phyloP scores from a whole-genome alignment of 2,888 invertebrate species.

The Rapana venosa region DNA sequence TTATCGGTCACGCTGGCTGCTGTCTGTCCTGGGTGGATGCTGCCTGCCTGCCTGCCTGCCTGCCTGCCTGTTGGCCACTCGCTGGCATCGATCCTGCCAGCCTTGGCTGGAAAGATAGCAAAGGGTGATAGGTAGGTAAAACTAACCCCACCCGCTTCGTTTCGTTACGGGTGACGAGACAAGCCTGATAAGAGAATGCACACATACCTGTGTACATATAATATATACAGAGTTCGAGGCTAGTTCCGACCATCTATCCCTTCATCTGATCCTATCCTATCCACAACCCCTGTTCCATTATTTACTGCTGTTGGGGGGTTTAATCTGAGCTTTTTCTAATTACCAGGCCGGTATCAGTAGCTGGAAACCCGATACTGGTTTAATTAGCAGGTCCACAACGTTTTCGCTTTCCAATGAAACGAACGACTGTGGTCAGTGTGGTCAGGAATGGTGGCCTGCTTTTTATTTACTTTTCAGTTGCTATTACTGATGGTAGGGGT shows the following conservation, averaged over 20 bases:
- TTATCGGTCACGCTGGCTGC: no score
- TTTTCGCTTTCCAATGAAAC: background rate
- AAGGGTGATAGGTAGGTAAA: no score
- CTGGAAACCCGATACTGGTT: background rate
- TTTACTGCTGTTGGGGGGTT: slow-evolving; percentile 8
- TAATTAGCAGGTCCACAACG: background rate
- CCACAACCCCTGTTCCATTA: background rate
- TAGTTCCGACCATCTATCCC: background rate
- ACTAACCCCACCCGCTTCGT: no score
- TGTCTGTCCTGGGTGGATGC: no score
- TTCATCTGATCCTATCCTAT: no score
- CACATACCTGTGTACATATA: background rate
- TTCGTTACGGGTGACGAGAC: background rate
- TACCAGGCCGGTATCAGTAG: background rate
- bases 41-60: no score
- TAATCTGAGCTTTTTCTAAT: slow-evolving; percentile 18
- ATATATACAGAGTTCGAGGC: background rate
- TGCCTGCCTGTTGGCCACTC: no score
- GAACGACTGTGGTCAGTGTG: background rate
- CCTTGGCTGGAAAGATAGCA: no score
- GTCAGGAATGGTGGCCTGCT: no score
- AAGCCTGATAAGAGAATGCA: background rate
- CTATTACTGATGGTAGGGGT: no score
- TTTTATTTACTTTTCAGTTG: no score
- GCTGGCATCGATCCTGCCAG: no score